Base-by-base conservation (phyloP, 92 coral and sea anemone genomes). In the Diadumene lineata region DNA sequence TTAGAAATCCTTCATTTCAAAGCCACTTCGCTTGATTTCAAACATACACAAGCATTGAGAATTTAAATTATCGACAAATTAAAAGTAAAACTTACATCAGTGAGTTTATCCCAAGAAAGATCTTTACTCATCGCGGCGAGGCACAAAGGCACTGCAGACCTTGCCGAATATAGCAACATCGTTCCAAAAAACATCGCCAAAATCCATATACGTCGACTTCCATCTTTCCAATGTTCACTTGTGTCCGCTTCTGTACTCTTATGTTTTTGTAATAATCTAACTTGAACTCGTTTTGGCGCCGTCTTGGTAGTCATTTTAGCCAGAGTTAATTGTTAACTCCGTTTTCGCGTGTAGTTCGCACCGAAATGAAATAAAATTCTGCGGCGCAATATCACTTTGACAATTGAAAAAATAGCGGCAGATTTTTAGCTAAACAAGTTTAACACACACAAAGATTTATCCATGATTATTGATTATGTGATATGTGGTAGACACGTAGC, bases 121-220 rank as follows among this genome's bases (percentile, higher is more conserved):
- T 94, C 98, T 29, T 79, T 81, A 53, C 97, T 93, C 97, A 94
- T 94, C 1, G 98, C 93, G 0, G 94, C 98, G 31, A 93, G 82
- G 71, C 97, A 88, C 28, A 94, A 69, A 0, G 99, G 99, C 0
- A 92, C 89, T 27, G 97, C 96, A 17, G 92, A 83, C 53, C 99
- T 80, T 23, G 97, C 85, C 1, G 93, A 90, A 77, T 94, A 94
- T 66, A 86, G 29, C 9, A 93, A 56, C 75, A 92, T 78, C 15
- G 98, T 86, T 9, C 98, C 98, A 48, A 84, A 48, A 82, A 94
- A 89, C 96, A 94, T 76, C 32, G 97, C 81, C 8, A 53, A 78
- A 46, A 94, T 84, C 98, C 98, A 94, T 7, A 67, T 60, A 57
- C 84, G 88, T 31, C 97, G 70, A 63, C 80, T 80, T n/a, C 82